Evolutionary conservation across 2,113 vertebrate species (phyloP).

Genomic region (Halichoeres trimaculatus): DNA sequence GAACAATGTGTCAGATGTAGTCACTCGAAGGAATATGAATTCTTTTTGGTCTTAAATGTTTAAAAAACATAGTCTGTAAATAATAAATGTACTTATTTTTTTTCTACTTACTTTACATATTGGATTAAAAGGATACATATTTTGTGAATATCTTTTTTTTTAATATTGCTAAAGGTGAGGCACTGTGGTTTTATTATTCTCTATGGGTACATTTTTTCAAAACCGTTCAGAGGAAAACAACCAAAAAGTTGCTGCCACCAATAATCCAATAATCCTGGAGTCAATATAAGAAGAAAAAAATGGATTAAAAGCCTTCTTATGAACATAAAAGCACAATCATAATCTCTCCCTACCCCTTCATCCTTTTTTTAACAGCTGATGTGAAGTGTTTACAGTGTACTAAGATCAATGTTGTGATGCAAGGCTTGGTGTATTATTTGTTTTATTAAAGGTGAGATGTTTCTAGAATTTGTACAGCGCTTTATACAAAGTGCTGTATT

Average conservation of each 20-base stretch:
- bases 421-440: neutral
- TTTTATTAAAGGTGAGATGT: constrained; percentile 15
- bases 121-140: neutral
- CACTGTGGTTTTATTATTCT: neutral
- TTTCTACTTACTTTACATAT: neutral
- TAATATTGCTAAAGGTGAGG: neutral
- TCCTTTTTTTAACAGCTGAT: constrained; percentile 6
- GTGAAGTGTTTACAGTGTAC: neutral
- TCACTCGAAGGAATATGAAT: no score
- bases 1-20: neutral
- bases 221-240: neutral
- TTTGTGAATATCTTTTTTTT: neutral
- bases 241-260: constrained; percentile 53
- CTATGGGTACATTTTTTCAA: constrained; percentile 3
- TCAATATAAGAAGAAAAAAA: constrained; percentile 38
- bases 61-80: neutral
- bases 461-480: neutral
- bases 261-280: constrained; percentile 62
- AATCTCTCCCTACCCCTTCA: constrained; percentile 29
- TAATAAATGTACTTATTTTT: neutral
- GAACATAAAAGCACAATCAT: constrained; percentile 64
- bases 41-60: neutral
- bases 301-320: constrained; percentile 63
- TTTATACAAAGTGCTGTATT: neutral
- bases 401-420: constrained; percentile 1